Percentiles rank a stretch among this genome's conserved stretches.
phyloP scores from a whole-genome alignment of 92 coral and sea anemone species.

The Plumapathes pennacea region DNA sequence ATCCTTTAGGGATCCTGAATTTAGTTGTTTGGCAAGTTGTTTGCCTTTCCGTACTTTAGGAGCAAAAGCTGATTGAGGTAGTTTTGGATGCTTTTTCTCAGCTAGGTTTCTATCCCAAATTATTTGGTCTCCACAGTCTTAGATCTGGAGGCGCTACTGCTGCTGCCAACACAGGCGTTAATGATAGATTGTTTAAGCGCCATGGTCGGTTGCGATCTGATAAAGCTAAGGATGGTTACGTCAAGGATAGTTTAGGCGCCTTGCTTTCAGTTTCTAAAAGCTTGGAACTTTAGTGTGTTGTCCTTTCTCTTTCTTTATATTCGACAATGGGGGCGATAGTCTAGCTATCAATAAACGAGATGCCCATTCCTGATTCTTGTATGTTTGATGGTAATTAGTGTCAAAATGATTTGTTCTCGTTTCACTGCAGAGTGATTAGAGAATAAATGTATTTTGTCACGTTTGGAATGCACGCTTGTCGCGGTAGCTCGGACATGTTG shows the following conservation, averaged over 20 bases:
- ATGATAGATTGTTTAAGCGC: conserved; percentile 49
- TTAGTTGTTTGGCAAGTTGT: no score
- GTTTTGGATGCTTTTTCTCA: conserved; percentile 27
- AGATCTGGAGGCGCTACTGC: conserved; percentile 61
- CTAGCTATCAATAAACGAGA: no score
- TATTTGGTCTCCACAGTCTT: conserved; percentile 56
- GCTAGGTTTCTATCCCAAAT: conserved; percentile 5
- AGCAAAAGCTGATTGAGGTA: no score
- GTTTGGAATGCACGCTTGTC: no score
- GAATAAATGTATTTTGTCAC: no score
- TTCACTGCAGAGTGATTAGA: no score
- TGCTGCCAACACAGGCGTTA: conserved; percentile 47
- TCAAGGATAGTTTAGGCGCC: conserved; percentile 32
- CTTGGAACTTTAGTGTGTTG: conserved; percentile 33
- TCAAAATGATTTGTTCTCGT: no score
- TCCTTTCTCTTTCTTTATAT: conserved; percentile 28
- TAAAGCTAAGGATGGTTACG: conserved; percentile 49
- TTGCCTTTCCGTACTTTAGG: no score
- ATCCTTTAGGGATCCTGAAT: no score
- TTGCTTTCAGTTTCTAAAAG: conserved; percentile 46
- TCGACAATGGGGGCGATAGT: not conserved
- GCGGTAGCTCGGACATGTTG: no score
- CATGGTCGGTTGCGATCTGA: conserved; percentile 61
- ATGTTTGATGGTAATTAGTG: no score
- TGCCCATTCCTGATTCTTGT: no score